Evolutionary conservation across 2,888 invertebrate species (phyloP), one percentile per base, ranked within the genome.

Genomic region (Andrena praecox): DNA sequence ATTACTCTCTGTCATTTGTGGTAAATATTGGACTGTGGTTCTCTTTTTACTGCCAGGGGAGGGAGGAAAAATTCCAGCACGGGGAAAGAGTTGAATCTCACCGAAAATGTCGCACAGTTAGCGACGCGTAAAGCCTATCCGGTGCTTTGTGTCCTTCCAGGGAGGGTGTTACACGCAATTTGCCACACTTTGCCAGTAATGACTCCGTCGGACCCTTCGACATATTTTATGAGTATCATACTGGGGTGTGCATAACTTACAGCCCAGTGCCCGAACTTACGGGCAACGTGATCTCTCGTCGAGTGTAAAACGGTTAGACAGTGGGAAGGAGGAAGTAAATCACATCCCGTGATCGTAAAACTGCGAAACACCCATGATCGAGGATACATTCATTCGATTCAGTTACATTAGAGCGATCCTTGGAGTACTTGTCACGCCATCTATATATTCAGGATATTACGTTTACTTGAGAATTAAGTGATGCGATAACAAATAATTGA

Each of bases 111-210:
- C 66, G 72, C 63, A 29, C 52, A 20, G 50, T 31, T 29, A 60
- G 42, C 72, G 29, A 48, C 54, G 68, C 82, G 60, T 83, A 77
- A 82, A 82, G 59, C 70, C 60, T 60, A 33, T 69, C 67, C 48
- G 68, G 33, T 67, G 52, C 67, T 80, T 72, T 64, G 70, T 56
- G 77, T 77, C 76, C 76, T 74, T 77, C 59, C 54, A 4, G 63
- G 76, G 64, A 89, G 91, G 90, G 85, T 91, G 91, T 93, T 90
- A 92, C 92, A 91, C 92, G 90, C 93, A 93, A 93, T 93, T 93
- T 92, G 91, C 82, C 89, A 81, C 92, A 89, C 90, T 91, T 91
- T 89, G 42, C 84, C 83, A 86, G 88, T 91, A 91, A 93, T 91
- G 90, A 91, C 89, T 89, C 73, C 77, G 80, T 79, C 79, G 77